These are phyloP conservation scores for Harmothoe impar DNA, from an alignment of 2,888 invertebrate genomes.

Conservation along the genomic window DNA sequence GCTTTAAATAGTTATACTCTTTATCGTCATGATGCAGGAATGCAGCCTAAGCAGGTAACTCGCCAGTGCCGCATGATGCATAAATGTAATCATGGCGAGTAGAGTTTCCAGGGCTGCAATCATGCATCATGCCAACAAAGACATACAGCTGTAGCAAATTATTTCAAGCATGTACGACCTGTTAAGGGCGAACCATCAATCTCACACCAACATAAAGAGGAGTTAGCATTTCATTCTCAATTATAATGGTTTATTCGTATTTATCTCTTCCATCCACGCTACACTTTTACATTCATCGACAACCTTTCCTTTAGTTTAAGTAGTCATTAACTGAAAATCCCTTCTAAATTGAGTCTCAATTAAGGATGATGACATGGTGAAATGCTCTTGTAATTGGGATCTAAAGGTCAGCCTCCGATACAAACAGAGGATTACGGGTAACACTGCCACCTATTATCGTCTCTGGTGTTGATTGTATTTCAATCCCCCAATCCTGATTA, in stretches of 20 bases:
- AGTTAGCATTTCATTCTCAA: not conserved
- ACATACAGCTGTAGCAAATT: not conserved
- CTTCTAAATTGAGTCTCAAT: not conserved
- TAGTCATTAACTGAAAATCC: not conserved
- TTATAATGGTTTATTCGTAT: not conserved
- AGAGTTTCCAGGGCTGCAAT: not conserved
- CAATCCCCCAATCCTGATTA: too few species aligned
- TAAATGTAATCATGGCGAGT: too few species aligned
- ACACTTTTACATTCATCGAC: not conserved
- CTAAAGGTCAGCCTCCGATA: not conserved
- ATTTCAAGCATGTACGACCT: too few species aligned
- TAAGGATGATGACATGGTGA: not conserved
- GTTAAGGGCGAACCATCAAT: too few species aligned
- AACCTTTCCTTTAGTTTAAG: not conserved
- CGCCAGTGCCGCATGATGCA: not conserved
- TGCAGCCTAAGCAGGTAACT: not conserved
- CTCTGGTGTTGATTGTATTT: not conserved
- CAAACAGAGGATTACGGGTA: not conserved
- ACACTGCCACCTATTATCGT: not conserved
- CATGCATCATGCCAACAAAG: too few species aligned
- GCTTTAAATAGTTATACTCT: not conserved
- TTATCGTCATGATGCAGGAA: too few species aligned
- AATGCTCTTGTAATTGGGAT: not conserved
- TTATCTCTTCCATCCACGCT: not conserved
- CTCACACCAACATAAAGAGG: not conserved